Evolutionary conservation across 1,140 invertebrate genomes (phyloP), one percentile per base, ranked within the genome.

Genomic region (Drosophila erecta): DNA sequence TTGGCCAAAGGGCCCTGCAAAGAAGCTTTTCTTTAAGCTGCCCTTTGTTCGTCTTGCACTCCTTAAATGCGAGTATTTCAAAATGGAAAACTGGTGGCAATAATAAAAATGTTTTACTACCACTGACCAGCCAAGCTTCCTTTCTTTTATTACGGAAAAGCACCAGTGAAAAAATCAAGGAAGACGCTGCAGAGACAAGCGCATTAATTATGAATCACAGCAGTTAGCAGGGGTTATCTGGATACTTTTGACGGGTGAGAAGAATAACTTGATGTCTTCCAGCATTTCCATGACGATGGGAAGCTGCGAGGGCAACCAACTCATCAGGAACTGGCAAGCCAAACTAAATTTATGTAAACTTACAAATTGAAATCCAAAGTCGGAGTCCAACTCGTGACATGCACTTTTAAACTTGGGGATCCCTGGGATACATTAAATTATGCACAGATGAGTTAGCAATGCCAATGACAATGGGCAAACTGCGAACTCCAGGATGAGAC

Each of bases 381-480:
- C 76, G 59, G 50, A 64, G 17, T 27, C 73, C 11, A 69, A 27
- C 44, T 81, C 77, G 80, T 90, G 86, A 90, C 86, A 90, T 87
- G 87, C 86, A 90, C 81, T 79, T 90, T 90, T 90, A 78, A 64
- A 72, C 41, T 55, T 11, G 44, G 22, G 44, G n/a, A 40, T 4
- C 27, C 22, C 10, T 47, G 41, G 53, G 47, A 49, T 37, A 17
- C 86, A 91, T 91, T 91, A 91, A 91, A 89, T 91, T 91, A 91
- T 90, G 90, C 90, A 86, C 90, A 91, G 90, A 91, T 91, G 90
- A 91, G 90, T 91, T 91, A 85, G 90, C 90, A 91, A 79, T 90
- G 76, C 69, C 75, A 80, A 86, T 86, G 79, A 76, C 81, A 79
- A 84, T 79, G 79, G 41, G 50, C 15, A 2, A 69, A 57, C 33